Percentiles rank a stretch among this genome's conserved stretches.
Conservation (phyloP, 2,797 vertebrate species). For the Menidia menidia region DNA sequence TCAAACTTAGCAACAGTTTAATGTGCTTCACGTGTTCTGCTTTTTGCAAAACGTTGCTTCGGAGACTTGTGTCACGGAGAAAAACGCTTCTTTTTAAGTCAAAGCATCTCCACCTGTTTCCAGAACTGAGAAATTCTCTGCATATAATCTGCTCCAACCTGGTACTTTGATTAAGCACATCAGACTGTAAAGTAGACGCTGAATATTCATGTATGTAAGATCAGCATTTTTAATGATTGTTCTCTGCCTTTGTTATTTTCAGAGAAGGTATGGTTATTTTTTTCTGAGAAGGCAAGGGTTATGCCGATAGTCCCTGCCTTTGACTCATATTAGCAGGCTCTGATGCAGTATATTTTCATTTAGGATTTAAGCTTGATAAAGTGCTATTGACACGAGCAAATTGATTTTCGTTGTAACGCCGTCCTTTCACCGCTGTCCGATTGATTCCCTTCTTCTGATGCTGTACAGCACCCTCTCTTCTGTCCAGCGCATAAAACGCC, state of each 20-base stretch:
- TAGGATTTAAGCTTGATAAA: constrained; percentile 63
- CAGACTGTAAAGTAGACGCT: constrained; percentile 7
- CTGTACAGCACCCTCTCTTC: constrained; percentile 2
- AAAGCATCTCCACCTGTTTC: not conserved
- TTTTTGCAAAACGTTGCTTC: constrained; percentile 26
- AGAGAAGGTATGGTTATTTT: constrained; percentile 6
- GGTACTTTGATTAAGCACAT: constrained; percentile 4
- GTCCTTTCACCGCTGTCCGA: constrained; percentile 52
- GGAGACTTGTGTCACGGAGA: constrained; percentile 14
- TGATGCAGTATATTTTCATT: constrained; percentile 59
- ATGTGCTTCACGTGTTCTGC: constrained; percentile 31
- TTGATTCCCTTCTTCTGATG: constrained; percentile 70
- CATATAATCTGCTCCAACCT: not conserved
- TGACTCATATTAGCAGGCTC: constrained; percentile 44
- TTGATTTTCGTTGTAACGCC: constrained; percentile 62
- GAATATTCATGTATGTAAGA: not conserved
- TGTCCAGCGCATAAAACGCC: constrained; percentile 6
- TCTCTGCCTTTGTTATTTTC: constrained; percentile 3
- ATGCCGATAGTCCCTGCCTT: constrained; percentile 44
- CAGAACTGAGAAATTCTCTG: not conserved
- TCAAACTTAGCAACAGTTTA: constrained; percentile 10
- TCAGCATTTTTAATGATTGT: constrained; percentile 15
- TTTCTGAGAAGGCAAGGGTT: constrained; percentile 19
- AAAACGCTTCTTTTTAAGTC: too few species aligned
- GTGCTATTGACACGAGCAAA: constrained; percentile 55